phyloP scores from a whole-genome alignment of 1,140 invertebrate genomes.

The Eubasilissa regina region DNA sequence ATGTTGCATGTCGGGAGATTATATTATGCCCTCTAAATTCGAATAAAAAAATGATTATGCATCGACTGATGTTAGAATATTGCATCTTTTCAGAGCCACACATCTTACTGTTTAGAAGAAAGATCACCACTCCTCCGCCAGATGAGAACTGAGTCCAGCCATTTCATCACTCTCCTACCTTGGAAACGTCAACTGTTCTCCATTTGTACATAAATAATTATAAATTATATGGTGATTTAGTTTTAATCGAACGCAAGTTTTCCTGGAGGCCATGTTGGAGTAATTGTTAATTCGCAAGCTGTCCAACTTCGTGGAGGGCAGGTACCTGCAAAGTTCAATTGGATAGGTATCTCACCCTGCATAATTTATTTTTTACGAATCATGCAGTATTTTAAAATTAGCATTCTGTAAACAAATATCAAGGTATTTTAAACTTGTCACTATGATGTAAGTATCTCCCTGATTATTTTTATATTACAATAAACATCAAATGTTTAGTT shows the following conservation, averaged over 20 bases:
- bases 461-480: too few relatives aligned
- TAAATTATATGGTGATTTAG: slow-evolving; percentile 29
- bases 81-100: slow-evolving; percentile 76
- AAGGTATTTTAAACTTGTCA: too few relatives aligned
- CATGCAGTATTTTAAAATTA: too few relatives aligned
- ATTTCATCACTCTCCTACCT: background rate
- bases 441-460: too few relatives aligned
- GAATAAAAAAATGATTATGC: too few relatives aligned
- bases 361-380: too few relatives aligned
- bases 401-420: too few relatives aligned
- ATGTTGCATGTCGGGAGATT: too few relatives aligned
- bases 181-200: background rate
- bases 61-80: background rate
- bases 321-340: background rate
- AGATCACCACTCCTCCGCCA: slow-evolving; percentile 72
- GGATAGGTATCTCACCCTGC: background rate
- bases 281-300: background rate
- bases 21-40: too few relatives aligned
- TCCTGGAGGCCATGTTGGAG: slow-evolving; percentile 23
- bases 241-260: slow-evolving; percentile 16
- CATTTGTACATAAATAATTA: slow-evolving; percentile 37
- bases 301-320: background rate
- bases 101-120: slow-evolving; percentile 78
- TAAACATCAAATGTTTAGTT: too few relatives aligned
- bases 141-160: slow-evolving; percentile 65